Evolutionary conservation across 2,797 vertebrate species (phyloP).

Genomic region (Denticeps clupeoides): DNA sequence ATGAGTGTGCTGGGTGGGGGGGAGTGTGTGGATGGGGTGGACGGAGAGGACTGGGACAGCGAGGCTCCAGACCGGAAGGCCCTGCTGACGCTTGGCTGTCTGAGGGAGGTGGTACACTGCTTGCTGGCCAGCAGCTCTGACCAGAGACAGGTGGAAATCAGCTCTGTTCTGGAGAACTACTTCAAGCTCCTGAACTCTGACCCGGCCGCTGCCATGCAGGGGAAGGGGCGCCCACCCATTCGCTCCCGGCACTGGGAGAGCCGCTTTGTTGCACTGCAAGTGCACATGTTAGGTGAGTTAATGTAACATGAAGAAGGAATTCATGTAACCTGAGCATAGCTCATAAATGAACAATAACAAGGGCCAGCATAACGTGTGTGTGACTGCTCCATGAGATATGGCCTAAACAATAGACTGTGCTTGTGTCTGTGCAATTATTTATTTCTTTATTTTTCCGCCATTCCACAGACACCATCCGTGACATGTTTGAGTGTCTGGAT

Average conservation of each 20-base stretch:
- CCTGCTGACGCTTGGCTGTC: conserved; percentile 82
- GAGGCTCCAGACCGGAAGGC: conserved; percentile 78
- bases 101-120: conserved; percentile 87
- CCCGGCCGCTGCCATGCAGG: conserved; percentile 66
- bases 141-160: conserved; percentile 91
- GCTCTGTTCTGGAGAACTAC: conserved; percentile 85
- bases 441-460: not conserved
- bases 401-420: not conserved
- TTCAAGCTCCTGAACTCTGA: conserved; percentile 96
- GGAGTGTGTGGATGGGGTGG: conserved; percentile 65
- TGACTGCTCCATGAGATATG: conserved; percentile 2
- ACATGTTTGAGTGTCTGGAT: conserved; percentile 91
- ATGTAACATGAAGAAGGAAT: too few species aligned
- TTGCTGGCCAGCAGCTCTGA: conserved; percentile 90
- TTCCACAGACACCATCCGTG: conserved; percentile 79
- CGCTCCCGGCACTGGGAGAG: conserved; percentile 78
- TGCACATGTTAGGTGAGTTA: conserved; percentile 85
- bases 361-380: too few species aligned
- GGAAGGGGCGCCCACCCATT: conserved; percentile 42
- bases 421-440: not conserved
- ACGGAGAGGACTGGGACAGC: conserved; percentile 69
- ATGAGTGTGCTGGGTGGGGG: conserved; percentile 79
- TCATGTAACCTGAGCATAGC: too few species aligned
- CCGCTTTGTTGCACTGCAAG: conserved; percentile 82
- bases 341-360: too few species aligned